Evolutionary conservation across 2,113 vertebrate genomes (phyloP).

Genomic region (Lepidothrix coronata): DNA sequence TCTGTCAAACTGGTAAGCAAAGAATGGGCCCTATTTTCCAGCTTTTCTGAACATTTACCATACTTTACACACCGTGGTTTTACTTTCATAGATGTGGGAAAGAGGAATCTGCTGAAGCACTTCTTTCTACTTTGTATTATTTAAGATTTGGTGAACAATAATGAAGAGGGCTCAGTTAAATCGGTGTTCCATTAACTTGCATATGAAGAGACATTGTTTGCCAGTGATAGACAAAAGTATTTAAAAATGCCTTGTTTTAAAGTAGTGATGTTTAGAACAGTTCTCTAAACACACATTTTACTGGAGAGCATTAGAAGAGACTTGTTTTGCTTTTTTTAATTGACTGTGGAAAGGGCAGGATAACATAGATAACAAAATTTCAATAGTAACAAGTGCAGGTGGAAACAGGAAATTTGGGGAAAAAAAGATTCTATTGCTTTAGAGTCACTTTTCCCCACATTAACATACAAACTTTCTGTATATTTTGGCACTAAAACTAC

Average conservation of each 20-base stretch:
- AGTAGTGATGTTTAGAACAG: background rate
- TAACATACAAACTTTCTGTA: background rate
- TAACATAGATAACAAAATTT: background rate
- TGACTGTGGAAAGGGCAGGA: background rate
- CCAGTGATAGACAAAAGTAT: background rate
- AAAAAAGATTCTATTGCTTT: background rate
- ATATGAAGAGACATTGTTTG: background rate
- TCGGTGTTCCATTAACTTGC: background rate
- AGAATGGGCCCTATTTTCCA: background rate
- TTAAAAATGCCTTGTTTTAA: background rate
- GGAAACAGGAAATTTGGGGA: background rate
- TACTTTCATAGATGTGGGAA: background rate
- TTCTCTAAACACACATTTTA: background rate
- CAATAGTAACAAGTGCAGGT: background rate
- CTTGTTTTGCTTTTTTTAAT: background rate
- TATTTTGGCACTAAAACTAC: conserved; percentile 11
- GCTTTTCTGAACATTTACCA: background rate
- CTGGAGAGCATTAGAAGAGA: background rate
- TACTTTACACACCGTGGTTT: background rate
- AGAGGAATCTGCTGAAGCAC: background rate
- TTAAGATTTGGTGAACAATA: background rate
- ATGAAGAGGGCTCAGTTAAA: background rate
- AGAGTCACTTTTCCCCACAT: background rate
- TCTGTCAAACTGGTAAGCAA: background rate
- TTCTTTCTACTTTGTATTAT: background rate